Percentiles rank a stretch among this genome's conserved stretches.
These are phyloP conservation scores for Drosophila borborema DNA, from an alignment of 2,888 invertebrate genomes.

Conservation along the genomic window DNA sequence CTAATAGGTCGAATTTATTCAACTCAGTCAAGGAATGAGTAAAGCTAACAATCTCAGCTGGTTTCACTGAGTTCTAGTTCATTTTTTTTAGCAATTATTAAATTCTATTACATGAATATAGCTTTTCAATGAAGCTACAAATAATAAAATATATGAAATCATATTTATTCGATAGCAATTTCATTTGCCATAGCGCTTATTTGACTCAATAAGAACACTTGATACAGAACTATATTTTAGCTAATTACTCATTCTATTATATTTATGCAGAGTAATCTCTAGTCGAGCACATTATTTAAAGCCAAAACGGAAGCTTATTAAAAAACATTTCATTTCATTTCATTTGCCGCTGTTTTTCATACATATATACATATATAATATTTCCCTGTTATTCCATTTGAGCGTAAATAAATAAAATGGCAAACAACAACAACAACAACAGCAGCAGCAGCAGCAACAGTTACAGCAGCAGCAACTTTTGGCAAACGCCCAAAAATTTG, in stretches of 20 bases:
- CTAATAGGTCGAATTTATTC: no score
- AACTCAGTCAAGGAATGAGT: no score
- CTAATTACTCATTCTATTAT: not conserved
- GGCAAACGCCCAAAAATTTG: slow-evolving; percentile 54
- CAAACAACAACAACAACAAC: slow-evolving; percentile 20
- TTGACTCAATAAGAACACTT: no score
- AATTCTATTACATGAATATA: not conserved
- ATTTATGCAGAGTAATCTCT: not conserved
- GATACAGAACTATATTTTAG: not conserved
- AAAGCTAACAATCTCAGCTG: no score
- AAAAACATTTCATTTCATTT: slow-evolving; percentile 48
- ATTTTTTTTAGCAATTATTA: no score
- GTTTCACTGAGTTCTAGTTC: no score
- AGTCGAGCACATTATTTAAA: not conserved
- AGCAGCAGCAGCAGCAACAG: slow-evolving; percentile 6
- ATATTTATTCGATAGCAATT: not conserved
- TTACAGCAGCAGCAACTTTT: slow-evolving; percentile 24
- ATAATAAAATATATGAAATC: not conserved
- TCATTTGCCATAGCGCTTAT: not conserved
- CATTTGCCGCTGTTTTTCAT: slow-evolving; percentile 14
- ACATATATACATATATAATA: not conserved
- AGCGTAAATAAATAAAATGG: slow-evolving; percentile 63
- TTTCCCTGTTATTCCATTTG: slow-evolving; percentile 18
- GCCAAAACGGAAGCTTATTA: slow-evolving; percentile 42
- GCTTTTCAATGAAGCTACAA: not conserved